These are phyloP conservation scores for Cynopterus sphinx DNA, from an alignment of 2,797 vertebrate genomes.

Conservation along the genomic window DNA sequence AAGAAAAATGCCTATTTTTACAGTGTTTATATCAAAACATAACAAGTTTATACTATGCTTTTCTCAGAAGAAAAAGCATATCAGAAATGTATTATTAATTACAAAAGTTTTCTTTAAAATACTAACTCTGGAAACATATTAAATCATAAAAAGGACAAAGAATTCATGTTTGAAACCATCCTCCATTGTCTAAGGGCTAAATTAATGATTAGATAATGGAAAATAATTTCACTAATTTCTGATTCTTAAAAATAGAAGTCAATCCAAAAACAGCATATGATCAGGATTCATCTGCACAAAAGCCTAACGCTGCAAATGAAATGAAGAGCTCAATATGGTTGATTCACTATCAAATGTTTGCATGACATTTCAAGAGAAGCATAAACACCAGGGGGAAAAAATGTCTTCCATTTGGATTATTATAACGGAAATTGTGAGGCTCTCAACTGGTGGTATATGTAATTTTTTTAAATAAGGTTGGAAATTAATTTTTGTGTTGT, in stretches of 20 bases:
- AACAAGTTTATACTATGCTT: not conserved
- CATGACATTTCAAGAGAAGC: constrained; percentile 33
- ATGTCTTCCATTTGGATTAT: not conserved
- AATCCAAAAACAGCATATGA: constrained; percentile 57
- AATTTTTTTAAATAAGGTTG: constrained; percentile 28
- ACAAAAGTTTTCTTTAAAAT: constrained; percentile 43
- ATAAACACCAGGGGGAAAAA: not conserved
- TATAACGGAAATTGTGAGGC: not conserved
- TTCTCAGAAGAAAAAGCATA: constrained; percentile 17
- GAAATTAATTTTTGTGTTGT: constrained; percentile 14
- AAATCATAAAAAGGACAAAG: constrained; percentile 5
- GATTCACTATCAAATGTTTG: constrained; percentile 52
- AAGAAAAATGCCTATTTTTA: not conserved
- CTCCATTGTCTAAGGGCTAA: not conserved
- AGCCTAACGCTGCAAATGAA: constrained; percentile 30
- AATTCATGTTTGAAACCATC: not conserved
- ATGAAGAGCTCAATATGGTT: constrained; percentile 19
- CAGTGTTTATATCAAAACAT: not conserved
- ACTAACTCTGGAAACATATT: not conserved
- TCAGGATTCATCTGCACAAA: constrained; percentile 37
- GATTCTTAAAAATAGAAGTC: constrained; percentile 54
- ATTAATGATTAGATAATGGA: constrained; percentile 8
- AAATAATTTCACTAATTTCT: constrained; percentile 45
- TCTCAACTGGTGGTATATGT: not conserved
- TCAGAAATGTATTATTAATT: not conserved